Evolutionary conservation across 2,888 invertebrate genomes (phyloP).

Genomic region (Pyrrhia umbra): DNA sequence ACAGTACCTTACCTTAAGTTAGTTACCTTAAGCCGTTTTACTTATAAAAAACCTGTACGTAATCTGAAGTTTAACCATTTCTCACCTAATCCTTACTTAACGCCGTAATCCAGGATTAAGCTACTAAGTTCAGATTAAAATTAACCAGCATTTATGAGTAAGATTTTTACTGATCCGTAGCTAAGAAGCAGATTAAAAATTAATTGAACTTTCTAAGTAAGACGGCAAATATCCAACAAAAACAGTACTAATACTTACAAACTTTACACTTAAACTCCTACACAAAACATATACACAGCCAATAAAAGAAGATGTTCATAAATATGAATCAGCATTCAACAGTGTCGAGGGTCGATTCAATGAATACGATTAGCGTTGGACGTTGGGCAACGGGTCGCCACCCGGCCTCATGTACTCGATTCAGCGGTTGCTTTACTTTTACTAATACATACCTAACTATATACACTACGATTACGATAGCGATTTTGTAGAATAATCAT

Average conservation of each 20-base stretch:
- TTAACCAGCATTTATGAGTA: too few relatives aligned
- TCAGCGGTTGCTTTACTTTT: slow-evolving; percentile 42
- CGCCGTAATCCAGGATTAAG: too few relatives aligned
- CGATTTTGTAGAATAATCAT: background rate
- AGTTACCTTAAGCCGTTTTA: too few relatives aligned
- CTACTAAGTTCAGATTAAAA: too few relatives aligned
- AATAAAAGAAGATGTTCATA: slow-evolving; percentile 60
- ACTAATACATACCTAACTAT: slow-evolving; percentile 14
- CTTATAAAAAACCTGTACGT: too few relatives aligned
- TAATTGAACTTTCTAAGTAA: too few relatives aligned
- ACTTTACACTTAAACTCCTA: background rate
- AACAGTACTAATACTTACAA: background rate
- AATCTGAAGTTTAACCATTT: too few relatives aligned
- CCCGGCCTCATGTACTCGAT: slow-evolving; percentile 51
- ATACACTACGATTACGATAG: slow-evolving; percentile 12
- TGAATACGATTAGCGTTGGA: slow-evolving; percentile 57
- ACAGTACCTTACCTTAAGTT: too few relatives aligned
- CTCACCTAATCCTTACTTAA: too few relatives aligned
- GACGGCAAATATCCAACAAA: too few relatives aligned
- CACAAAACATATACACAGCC: slow-evolving; percentile 5
- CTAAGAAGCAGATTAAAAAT: too few relatives aligned
- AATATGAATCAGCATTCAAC: slow-evolving; percentile 56
- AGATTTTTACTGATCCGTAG: too few relatives aligned
- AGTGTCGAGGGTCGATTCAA: slow-evolving; percentile 57
- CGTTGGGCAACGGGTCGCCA: slow-evolving; percentile 52